Percentiles rank a stretch among this genome's conserved stretches.
These are phyloP conservation scores for Lithobates pipiens DNA, from an alignment of 2,797 vertebrate genomes.

Conservation along the genomic window DNA sequence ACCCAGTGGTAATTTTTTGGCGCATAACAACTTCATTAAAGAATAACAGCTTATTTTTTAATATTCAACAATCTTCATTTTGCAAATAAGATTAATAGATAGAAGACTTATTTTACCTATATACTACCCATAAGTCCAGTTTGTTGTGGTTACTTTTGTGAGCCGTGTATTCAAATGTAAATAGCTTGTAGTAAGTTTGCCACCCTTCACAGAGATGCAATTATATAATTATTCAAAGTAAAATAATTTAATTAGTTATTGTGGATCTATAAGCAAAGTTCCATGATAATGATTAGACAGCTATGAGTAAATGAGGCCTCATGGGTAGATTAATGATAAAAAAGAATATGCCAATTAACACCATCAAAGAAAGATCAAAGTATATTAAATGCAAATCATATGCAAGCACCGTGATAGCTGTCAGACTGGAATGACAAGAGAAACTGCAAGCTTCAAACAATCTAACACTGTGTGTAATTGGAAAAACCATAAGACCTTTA, in stretches of 20 bases:
- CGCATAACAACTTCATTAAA: too few species aligned
- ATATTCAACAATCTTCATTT: too few species aligned
- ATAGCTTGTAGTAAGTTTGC: not conserved
- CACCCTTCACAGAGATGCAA: not conserved
- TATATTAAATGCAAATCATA: slow-evolving; percentile 56
- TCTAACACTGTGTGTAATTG: slow-evolving; percentile 39
- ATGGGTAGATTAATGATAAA: slow-evolving; percentile 49
- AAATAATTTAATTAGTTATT: slow-evolving; percentile 16
- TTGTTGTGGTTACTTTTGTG: too few species aligned
- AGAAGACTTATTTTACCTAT: too few species aligned
- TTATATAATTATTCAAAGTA: slow-evolving; percentile 9
- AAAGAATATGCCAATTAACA: slow-evolving; percentile 56
- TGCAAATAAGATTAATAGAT: too few species aligned
- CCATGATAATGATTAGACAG: slow-evolving; percentile 39
- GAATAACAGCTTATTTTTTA: too few species aligned
- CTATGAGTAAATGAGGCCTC: slow-evolving; percentile 51
- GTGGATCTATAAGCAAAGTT: slow-evolving; percentile 22
- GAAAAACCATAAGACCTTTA: slow-evolving; percentile 28
- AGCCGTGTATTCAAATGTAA: too few species aligned
- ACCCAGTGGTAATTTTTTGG: too few species aligned
- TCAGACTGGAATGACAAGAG: slow-evolving; percentile 50
- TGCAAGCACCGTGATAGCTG: slow-evolving; percentile 50
- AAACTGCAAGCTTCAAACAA: slow-evolving; percentile 43
- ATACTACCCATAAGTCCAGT: too few species aligned
- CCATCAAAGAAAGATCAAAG: slow-evolving; percentile 58